phyloP scores from a whole-genome alignment of 2,797 vertebrate species.

The Esox masquinongy region DNA sequence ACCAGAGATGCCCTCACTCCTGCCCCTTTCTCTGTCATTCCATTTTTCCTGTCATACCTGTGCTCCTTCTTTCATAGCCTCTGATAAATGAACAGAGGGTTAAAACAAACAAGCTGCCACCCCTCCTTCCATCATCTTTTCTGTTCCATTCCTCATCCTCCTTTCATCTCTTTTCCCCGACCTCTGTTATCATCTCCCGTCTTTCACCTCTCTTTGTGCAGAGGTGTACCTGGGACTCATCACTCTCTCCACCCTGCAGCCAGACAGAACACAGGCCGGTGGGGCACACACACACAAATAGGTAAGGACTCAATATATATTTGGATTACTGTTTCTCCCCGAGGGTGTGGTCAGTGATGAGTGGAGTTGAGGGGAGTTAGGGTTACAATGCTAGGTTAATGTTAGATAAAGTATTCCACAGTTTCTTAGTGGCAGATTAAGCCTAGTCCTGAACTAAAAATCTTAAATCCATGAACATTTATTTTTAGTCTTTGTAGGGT shows the following conservation, averaged over 20 bases:
- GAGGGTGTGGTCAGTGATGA: not conserved
- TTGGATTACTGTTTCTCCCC: slow-evolving; percentile 9
- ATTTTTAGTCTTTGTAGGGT: not conserved
- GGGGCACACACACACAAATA: slow-evolving; percentile 21
- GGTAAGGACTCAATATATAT: slow-evolving; percentile 50
- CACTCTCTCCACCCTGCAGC: not conserved
- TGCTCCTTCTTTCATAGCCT: slow-evolving; percentile 37
- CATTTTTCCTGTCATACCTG: slow-evolving; percentile 47
- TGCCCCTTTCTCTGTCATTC: slow-evolving; percentile 29
- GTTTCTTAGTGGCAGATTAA: too few species aligned
- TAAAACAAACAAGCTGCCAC: slow-evolving; percentile 39
- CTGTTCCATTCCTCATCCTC: slow-evolving; percentile 3
- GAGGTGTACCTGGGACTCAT: slow-evolving; percentile 44
- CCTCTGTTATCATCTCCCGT: slow-evolving; percentile 1
- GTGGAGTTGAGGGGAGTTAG: not conserved
- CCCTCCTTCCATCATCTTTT: slow-evolving; percentile 21
- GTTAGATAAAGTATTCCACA: too few species aligned
- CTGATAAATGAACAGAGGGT: slow-evolving; percentile 13
- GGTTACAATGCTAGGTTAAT: not conserved
- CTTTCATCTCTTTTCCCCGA: slow-evolving; percentile 20
- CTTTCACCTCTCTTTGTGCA: slow-evolving; percentile 19
- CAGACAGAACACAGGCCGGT: slow-evolving; percentile 22
- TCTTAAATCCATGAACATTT: too few species aligned
- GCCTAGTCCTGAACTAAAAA: not conserved
- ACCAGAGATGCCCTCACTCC: slow-evolving; percentile 24